Evolutionary conservation across 2,113 vertebrate genomes (phyloP).

Genomic region (Uria aalge): DNA sequence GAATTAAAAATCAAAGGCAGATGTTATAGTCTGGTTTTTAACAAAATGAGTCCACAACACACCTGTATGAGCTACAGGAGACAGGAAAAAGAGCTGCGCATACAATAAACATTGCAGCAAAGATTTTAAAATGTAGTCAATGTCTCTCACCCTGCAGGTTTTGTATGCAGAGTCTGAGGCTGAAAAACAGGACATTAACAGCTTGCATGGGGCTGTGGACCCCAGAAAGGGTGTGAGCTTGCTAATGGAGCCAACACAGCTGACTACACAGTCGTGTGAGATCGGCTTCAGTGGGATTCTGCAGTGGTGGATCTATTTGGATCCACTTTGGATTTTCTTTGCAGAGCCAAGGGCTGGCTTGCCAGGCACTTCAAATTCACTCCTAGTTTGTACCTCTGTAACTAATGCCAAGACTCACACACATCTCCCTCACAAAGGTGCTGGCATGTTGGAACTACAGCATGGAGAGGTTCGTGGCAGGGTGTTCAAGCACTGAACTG

Average conservation of each 20-base stretch:
- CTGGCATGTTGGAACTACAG: neutral
- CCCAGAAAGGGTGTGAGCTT: neutral
- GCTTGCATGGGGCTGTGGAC: neutral
- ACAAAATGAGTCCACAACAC: neutral
- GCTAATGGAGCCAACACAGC: neutral
- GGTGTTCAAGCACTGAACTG: neutral
- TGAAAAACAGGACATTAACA: neutral
- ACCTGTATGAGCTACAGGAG: neutral
- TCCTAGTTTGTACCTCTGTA: neutral
- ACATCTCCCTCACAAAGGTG: neutral
- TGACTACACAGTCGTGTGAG: neutral
- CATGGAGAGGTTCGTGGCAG: accelerated
- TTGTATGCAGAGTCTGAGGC: neutral
- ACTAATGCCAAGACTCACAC: neutral
- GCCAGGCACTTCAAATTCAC: neutral
- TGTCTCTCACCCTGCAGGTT: neutral
- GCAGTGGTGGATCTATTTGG: neutral
- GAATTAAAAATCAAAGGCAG: constrained; percentile 1
- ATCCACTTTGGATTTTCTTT: neutral
- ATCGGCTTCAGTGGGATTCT: accelerated
- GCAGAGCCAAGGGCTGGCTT: neutral
- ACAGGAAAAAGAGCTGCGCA: neutral
- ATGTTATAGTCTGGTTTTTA: neutral
- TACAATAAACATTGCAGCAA: neutral
- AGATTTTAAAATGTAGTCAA: neutral